Percentiles rank a stretch among this genome's conserved stretches.
phyloP scores from a whole-genome alignment of 37 sponge, comb jelly and placozoan species.

The Beroe forskalii region DNA sequence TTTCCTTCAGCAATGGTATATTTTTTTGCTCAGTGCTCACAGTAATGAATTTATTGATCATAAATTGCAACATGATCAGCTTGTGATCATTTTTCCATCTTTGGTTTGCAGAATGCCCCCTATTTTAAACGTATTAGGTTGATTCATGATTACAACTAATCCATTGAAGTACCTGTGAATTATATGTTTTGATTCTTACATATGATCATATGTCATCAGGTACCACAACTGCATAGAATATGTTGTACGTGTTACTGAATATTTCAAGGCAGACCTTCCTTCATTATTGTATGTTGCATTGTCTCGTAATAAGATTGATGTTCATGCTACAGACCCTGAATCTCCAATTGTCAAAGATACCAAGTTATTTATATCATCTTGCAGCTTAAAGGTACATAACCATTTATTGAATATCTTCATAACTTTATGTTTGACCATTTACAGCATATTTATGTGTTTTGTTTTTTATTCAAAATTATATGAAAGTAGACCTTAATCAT shows the following conservation, averaged over 20 bases:
- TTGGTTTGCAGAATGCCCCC: no score
- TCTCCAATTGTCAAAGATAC: conserved; percentile 42
- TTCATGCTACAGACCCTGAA: not conserved
- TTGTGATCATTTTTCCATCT: not conserved
- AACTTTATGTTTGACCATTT: no score
- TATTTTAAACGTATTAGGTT: no score
- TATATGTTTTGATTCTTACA: no score
- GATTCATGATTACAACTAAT: no score
- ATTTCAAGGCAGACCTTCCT: conserved; percentile 4
- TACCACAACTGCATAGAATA: conserved; percentile 35
- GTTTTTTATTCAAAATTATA: no score
- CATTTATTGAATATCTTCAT: not conserved
- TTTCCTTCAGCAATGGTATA: conserved; percentile 27
- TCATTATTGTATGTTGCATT: conserved; percentile 9
- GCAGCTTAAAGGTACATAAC: conserved; percentile 35
- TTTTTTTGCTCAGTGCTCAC: no score
- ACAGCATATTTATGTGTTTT: no score
- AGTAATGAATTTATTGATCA: not conserved
- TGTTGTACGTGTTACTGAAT: not conserved
- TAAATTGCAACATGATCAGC: not conserved
- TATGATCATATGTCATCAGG: conserved; percentile 6
- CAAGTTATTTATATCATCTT: conserved; percentile 29
- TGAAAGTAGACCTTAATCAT: no score
- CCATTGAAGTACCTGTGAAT: no score
- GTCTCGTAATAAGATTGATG: conserved; percentile 9